Evolutionary conservation across 2,113 vertebrate genomes (phyloP), one percentile per base, ranked within the genome.

Genomic region (Vicugna pacos): DNA sequence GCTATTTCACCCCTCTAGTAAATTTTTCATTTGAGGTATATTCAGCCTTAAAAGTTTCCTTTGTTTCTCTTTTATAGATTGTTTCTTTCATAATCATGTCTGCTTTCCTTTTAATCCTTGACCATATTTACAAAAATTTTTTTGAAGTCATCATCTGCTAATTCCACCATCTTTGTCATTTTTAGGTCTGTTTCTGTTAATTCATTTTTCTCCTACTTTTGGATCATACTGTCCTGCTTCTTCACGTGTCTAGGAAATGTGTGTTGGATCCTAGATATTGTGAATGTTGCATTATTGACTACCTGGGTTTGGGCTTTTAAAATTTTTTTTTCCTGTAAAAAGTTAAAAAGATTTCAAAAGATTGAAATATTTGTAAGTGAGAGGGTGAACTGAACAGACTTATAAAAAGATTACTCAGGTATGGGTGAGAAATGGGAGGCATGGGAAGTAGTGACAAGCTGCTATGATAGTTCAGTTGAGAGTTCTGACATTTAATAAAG

Each of bases 321-420:
- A 42, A 42, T 42, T 64, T 16, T 93, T 46, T 72, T 22, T 58
- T 46, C 28, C 22, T 13, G 48, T 10, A 50, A 82, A 79, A 17
- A 93, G 10, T 62, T 92, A 20, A 62, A 96, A 87, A 94, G 28
- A 75, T 19, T 76, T 82, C 77, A 30, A 69, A 82, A 65, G 15
- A 50, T 6, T 92, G 58, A 95, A 95, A 83, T 64, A 95, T 81
- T 91, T 91, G 26, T 70, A 70, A 83, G 10, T 67, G 32, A 30
- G 16, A 67, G 48, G 28, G 26, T 81, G 17, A 84, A 89, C 56
- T 75, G 17, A 67, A 58, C 50, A 54, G 10, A 28, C 56, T 89
- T 94, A 79, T 52, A 75, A 48, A 93, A 81, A 73, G 42, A 50
- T 64, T 73, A 28, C 58, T 62, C 4, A 60, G 42, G 13, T 58